Evolutionary conservation across 2,888 invertebrate genomes (phyloP), one percentile per base, ranked within the genome.

Genomic region (Clostera curtula): DNA sequence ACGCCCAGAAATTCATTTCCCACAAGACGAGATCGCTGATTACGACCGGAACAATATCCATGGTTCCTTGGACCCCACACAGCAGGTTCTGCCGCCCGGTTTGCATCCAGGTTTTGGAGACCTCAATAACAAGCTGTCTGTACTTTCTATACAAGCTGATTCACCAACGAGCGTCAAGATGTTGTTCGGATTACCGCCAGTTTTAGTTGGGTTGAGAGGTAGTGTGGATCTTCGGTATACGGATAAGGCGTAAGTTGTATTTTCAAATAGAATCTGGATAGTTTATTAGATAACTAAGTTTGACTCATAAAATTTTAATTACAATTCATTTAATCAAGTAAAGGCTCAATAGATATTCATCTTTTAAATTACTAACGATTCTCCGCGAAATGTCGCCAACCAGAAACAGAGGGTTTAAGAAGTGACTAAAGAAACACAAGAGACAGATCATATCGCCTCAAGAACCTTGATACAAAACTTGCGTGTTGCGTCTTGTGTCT

Each of bases 181-280:
- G 57, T 87, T 93, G 6, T 95, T 96, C 62, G 91, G 91, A 3
- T 89, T 96, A 5, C 95, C 96, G 0, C 85, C 89, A 10, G 87
- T 94, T 1, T 87, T 94, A 42, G 94, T 96, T 5, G 95, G 95
- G 13, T 83, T 96, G 21, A 90, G 93, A 51, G 96, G 96, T 29
- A 89, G 94, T 40, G 93, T 96, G 2, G 95, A 96, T 69, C 84
- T 96, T 35, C 87, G 93, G 58, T 96, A 95, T 63, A 94, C 95
- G 5, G 91, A 93, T 56, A 88, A 88, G 53, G 70, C 85, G 92
- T 92, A 75, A 86, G 89, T 85, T 32, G 1, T 2, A 19, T 10
- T 19, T 11, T 19, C 8, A 5, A 4, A 17, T 6, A 3, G 8
- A n/a, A n/a, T n/a, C n/a, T n/a, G n/a, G n/a, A n/a, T n/a, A n/a